phyloP scores from a whole-genome alignment of 2,113 vertebrate species.

The Dasyurus viverrinus region DNA sequence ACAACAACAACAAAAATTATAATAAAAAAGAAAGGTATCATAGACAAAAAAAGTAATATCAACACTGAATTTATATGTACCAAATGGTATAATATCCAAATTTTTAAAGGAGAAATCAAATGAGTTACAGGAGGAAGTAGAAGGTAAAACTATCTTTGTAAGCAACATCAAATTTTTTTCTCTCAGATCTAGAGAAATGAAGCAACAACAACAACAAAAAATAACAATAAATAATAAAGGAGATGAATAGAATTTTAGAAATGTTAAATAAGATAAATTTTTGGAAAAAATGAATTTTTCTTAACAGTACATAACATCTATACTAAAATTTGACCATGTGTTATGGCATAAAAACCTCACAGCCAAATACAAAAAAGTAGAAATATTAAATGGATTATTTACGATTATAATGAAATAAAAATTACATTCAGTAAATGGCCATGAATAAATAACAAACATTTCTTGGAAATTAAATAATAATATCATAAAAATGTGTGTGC shows the following conservation, averaged over 20 bases:
- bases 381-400: background rate
- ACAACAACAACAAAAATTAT: too few relatives aligned
- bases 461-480: background rate
- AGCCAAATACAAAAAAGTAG: background rate
- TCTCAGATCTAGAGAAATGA: background rate
- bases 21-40: too few relatives aligned
- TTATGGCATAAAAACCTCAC: background rate
- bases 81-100: too few relatives aligned
- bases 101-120: too few relatives aligned
- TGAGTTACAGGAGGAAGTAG: too few relatives aligned
- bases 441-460: background rate
- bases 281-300: background rate
- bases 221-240: background rate
- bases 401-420: background rate
- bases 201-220: background rate
- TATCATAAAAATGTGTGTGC: background rate
- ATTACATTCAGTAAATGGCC: background rate
- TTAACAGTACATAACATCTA: background rate
- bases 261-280: background rate
- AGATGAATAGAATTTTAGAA: background rate
- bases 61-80: too few relatives aligned
- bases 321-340: background rate
- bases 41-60: too few relatives aligned
- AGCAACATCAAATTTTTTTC: background rate
- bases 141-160: too few relatives aligned